Conservation (phyloP, 2,113 vertebrate species). For the Pseudorectes ferrugineus region DNA sequence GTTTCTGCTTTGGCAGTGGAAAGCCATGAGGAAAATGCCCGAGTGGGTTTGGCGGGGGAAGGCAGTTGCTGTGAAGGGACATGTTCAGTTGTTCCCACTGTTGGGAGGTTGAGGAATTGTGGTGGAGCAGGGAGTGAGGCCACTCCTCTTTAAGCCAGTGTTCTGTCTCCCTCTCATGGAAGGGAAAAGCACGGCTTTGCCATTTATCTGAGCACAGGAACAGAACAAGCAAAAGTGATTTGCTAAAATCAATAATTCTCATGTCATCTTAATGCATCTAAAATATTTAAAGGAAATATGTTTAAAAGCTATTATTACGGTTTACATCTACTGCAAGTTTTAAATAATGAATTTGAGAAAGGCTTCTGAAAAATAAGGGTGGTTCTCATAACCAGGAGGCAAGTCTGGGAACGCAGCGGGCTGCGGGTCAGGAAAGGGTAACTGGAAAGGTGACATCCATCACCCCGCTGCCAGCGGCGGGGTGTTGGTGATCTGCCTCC, state of each 20-base stretch:
- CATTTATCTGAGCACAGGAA: background rate
- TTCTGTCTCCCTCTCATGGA: slow-evolving; percentile 67
- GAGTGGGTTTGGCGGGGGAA: background rate
- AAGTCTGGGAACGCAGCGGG: slow-evolving; percentile 50
- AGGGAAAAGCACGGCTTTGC: background rate
- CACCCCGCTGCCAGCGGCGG: slow-evolving; percentile 60
- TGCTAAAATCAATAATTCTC: slow-evolving; percentile 68
- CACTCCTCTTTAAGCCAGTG: background rate
- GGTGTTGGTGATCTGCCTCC: slow-evolving; percentile 62
- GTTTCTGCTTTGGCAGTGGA: background rate
- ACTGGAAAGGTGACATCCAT: slow-evolving; percentile 62
- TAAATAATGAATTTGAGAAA: slow-evolving; percentile 70
- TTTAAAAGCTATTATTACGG: slow-evolving; percentile 68
- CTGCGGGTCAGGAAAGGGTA: slow-evolving; percentile 64
- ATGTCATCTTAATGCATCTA: slow-evolving; percentile 62
- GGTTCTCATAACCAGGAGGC: slow-evolving; percentile 50
- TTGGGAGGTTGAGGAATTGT: background rate
- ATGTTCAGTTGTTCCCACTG: background rate
- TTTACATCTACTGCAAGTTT: slow-evolving; percentile 53
- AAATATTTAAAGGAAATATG: slow-evolving; percentile 68
- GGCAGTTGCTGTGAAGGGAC: background rate
- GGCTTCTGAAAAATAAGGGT: slow-evolving; percentile 23
- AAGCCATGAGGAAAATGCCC: background rate
- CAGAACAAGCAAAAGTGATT: slow-evolving; percentile 20
- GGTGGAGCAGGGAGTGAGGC: background rate